Evolutionary conservation across 1,140 invertebrate species (phyloP).

Genomic region (Lepidurus couesii): DNA sequence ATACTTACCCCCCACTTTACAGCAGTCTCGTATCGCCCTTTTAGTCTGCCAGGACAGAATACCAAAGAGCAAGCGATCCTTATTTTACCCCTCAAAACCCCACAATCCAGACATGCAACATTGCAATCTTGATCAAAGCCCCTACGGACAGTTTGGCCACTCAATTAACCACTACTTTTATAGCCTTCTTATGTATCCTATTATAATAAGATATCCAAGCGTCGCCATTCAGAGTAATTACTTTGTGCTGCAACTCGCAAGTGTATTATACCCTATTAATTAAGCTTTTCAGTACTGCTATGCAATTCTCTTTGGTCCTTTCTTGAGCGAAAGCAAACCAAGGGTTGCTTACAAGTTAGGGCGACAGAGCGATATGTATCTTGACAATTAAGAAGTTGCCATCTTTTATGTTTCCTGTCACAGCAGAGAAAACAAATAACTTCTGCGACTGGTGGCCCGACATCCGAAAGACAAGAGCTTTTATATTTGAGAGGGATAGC

Average conservation of each 20-base stretch:
- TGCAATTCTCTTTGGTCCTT: background rate
- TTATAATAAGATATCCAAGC: background rate
- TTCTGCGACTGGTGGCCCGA: background rate
- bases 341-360: background rate
- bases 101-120: background rate
- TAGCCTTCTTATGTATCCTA: background rate
- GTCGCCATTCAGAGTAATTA: background rate
- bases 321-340: background rate
- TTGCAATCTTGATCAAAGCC: slow-evolving; percentile 6
- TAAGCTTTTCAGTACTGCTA: no score
- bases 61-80: background rate
- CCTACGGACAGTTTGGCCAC: background rate
- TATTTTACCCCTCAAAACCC: background rate
- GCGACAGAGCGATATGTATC: background rate
- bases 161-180: background rate
- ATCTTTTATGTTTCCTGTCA: background rate
- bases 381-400: background rate
- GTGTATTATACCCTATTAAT: no score
- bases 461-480: background rate
- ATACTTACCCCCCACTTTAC: background rate
- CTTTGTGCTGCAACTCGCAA: no score
- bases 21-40: background rate
- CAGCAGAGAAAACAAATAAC: background rate
- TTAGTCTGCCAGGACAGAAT: background rate
- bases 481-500: background rate